A percentile compares a stretch with the other conserved stretches of the same genome.
These are phyloP conservation scores for Lampropteryx suffumata DNA, from an alignment of 2,888 invertebrate species.

Conservation along the genomic window DNA sequence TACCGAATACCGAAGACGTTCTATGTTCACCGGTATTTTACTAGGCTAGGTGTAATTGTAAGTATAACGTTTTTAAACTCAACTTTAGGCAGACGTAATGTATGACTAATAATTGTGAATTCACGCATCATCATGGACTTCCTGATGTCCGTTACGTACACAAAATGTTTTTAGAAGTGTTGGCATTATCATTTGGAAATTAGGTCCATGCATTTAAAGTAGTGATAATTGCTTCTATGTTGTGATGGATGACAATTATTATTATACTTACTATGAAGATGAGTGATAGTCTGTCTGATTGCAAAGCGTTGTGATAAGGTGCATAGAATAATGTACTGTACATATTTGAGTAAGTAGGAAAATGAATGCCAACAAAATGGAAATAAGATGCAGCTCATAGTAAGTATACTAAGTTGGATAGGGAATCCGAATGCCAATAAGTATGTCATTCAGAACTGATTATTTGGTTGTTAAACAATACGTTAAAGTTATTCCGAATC, in stretches of 20 bases:
- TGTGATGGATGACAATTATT: slow-evolving; percentile 20
- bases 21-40: slow-evolving; percentile 23
- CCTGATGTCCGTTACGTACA: slow-evolving; percentile 13
- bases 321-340: slow-evolving; percentile 29
- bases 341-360: slow-evolving; percentile 21
- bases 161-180: slow-evolving; percentile 11
- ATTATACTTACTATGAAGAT: slow-evolving; percentile 32
- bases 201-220: slow-evolving; percentile 27
- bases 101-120: slow-evolving; percentile 28
- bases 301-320: slow-evolving; percentile 31
- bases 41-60: slow-evolving; percentile 17
- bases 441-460: slow-evolving; percentile 75
- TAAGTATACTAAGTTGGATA: slow-evolving; percentile 40
- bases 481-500: slow-evolving; percentile 55
- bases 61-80: slow-evolving; percentile 29
- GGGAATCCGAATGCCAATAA: slow-evolving; percentile 46
- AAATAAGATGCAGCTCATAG: slow-evolving; percentile 35
- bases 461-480: slow-evolving; percentile 66
- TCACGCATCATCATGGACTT: not conserved
- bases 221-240: slow-evolving; percentile 28
- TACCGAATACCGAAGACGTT: slow-evolving; percentile 9
- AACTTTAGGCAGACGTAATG: slow-evolving; percentile 36
- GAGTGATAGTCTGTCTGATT: slow-evolving; percentile 34
- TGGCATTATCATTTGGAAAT: slow-evolving; percentile 10
- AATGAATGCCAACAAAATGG: slow-evolving; percentile 30